These are phyloP conservation scores for Nomada lathburiana DNA, from an alignment of 2,888 invertebrate species.

Conservation along the genomic window DNA sequence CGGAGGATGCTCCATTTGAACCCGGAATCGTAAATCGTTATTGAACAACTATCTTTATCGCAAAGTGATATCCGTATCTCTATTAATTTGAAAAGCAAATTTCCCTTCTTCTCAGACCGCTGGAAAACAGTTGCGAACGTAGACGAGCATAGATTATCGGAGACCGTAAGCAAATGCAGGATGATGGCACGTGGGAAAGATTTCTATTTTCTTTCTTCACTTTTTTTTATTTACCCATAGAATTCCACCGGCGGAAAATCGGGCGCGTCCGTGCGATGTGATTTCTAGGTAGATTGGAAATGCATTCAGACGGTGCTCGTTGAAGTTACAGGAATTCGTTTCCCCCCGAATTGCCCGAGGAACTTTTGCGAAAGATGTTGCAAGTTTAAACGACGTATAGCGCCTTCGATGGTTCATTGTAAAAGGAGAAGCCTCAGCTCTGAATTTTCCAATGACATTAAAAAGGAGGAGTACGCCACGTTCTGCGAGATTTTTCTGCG, in stretches of 20 bases:
- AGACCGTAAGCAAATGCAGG: background rate
- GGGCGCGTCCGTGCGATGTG: conserved; percentile 49
- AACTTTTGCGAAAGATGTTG: conserved; percentile 50
- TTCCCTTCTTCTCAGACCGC: background rate
- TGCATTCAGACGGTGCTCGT: conserved; percentile 47
- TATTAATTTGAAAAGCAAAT: background rate
- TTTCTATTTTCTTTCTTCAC: background rate
- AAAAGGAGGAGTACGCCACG: conserved; percentile 22
- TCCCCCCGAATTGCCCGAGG: conserved; percentile 34
- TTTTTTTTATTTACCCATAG: conserved; percentile 35
- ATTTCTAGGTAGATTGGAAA: conserved; percentile 60
- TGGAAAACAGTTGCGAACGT: background rate
- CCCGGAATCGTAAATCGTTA: conserved; percentile 41
- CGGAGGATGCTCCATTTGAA: conserved; percentile 22
- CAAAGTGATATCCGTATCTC: conserved; percentile 1
- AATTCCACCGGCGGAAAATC: conserved; percentile 50
- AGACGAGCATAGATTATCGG: background rate
- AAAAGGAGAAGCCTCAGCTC: conserved; percentile 19
- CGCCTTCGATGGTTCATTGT: conserved; percentile 45
- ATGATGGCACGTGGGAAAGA: background rate
- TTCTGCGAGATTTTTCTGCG: background rate
- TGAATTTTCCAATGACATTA: conserved; percentile 48
- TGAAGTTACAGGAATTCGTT: conserved; percentile 56
- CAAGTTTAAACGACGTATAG: conserved; percentile 53
- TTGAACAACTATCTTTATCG: conserved; percentile 28